phyloP scores from a whole-genome alignment of 2,888 invertebrate species.

The Alentia gelatinosa region DNA sequence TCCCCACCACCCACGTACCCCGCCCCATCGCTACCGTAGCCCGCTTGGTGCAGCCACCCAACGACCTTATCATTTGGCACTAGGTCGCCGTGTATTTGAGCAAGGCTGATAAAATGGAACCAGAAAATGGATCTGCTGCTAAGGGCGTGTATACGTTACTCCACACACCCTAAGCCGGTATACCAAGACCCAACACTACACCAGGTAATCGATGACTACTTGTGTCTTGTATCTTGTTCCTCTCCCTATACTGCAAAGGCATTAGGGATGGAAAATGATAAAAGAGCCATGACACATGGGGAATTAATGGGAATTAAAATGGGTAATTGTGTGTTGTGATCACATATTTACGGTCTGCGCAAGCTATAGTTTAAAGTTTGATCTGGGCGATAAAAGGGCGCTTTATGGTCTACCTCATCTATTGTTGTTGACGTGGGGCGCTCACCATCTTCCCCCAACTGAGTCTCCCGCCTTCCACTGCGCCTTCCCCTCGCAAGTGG shows the following conservation, averaged over 20 bases:
- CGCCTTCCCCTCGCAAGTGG: not conserved
- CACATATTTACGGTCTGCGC: not conserved
- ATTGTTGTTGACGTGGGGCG: not conserved
- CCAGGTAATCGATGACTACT: too few relatives aligned
- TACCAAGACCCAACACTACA: not conserved
- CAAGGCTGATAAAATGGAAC: too few relatives aligned
- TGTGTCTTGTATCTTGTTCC: too few relatives aligned
- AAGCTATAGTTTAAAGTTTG: not conserved
- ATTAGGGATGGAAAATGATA: too few relatives aligned
- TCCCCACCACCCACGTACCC: not conserved
- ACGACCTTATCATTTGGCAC: too few relatives aligned
- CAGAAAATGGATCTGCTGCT: too few relatives aligned
- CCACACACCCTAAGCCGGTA: too few relatives aligned
- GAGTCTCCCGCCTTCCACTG: not conserved
- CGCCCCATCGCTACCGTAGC: not conserved
- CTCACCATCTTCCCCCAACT: not conserved
- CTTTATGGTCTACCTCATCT: not conserved
- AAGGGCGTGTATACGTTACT: too few relatives aligned
- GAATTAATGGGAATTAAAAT: not conserved
- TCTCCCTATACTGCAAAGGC: too few relatives aligned
- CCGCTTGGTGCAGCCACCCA: too few relatives aligned
- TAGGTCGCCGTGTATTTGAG: too few relatives aligned
- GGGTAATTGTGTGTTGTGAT: constrained; percentile 1
- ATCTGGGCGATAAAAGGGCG: not conserved
- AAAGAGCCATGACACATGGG: not conserved